A percentile compares a stretch with the other conserved stretches of the same genome.
phyloP scores from a whole-genome alignment of 2,797 vertebrate genomes.

The Pangasius mekongensis region DNA sequence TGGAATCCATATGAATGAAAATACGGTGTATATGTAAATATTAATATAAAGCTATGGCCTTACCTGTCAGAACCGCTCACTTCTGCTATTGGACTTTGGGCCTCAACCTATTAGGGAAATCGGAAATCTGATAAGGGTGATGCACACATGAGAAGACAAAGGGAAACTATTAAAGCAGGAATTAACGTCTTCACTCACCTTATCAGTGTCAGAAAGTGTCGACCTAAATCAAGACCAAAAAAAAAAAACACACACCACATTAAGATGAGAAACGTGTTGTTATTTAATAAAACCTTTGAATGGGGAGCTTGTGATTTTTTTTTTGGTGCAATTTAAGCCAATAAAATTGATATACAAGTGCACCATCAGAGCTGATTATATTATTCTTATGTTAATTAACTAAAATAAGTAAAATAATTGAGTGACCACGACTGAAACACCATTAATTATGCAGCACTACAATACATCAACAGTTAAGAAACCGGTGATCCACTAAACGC shows the following conservation, averaged over 20 bases:
- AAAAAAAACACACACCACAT: neutral
- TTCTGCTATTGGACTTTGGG: conserved; percentile 1
- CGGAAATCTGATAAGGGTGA: too few relatives aligned
- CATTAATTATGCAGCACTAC: neutral
- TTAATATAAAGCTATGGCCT: neutral
- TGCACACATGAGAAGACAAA: neutral
- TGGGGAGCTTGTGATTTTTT: neutral
- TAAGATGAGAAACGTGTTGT: neutral
- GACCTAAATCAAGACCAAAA: conserved; percentile 1
- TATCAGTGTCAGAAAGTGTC: neutral
- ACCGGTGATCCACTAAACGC: neutral
- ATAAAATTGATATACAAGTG: neutral
- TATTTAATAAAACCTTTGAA: too few relatives aligned
- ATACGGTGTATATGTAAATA: too few relatives aligned
- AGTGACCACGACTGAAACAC: neutral
- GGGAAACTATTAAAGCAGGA: neutral
- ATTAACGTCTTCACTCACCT: conserved; percentile 26
- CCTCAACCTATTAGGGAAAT: neutral
- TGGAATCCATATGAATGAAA: too few relatives aligned
- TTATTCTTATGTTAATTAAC: neutral
- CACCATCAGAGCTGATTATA: neutral
- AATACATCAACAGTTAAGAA: neutral
- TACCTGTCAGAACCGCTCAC: conserved; percentile 20
- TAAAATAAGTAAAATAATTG: neutral
- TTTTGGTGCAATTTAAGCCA: neutral